Evolutionary conservation across 2,888 invertebrate genomes (phyloP), one percentile per base, ranked within the genome.

Genomic region (Acrobasis suavella): DNA sequence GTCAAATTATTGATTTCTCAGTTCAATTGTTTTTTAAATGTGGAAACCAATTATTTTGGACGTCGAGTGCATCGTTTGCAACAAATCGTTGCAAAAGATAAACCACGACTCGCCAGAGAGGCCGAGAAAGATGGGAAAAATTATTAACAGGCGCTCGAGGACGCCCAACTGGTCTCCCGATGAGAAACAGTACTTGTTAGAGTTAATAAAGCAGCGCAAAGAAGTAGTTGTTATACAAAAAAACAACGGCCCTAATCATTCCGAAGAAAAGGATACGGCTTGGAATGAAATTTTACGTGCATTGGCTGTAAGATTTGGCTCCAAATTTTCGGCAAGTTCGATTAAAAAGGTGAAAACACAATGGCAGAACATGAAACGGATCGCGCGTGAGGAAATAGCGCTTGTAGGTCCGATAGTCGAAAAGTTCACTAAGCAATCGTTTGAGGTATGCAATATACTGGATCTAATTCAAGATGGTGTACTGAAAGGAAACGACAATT

Each of bases 341-440:
- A 86, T 85, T 37, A 92, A 91, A 68, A 92, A 92, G 76, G 86
- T 92, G 50, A 92, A 92, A 70, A 91, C 91, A 5, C 91, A 92
- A 69, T 92, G 92, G 92, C 92, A 92, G 70, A 92, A 92, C 66
- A 92, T 92, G 91, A 92, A 91, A 73, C 83, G 91, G 15, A 87
- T 91, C 58, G 91, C 92, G 9, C 88, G 91, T 3, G 90, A 91
- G 67, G 92, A 92, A 71, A 83, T 91, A 49, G 68, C 85, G 0
- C 65, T 78, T 16, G 82, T 86, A 51, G 90, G 90, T 1, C 70
- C 81, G 0, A 73, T 76, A 7, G 61, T 87, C 1, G 72, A 81
- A 9, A 89, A 86, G 64, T 87, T 83, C 64, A 82, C 87, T 0
- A 79, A 72, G 62, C 86, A 88, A 64, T 86, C 91, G 14, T 65